Conservation (phyloP, 2,888 invertebrate genomes). For the Lomographa bimaculata region DNA sequence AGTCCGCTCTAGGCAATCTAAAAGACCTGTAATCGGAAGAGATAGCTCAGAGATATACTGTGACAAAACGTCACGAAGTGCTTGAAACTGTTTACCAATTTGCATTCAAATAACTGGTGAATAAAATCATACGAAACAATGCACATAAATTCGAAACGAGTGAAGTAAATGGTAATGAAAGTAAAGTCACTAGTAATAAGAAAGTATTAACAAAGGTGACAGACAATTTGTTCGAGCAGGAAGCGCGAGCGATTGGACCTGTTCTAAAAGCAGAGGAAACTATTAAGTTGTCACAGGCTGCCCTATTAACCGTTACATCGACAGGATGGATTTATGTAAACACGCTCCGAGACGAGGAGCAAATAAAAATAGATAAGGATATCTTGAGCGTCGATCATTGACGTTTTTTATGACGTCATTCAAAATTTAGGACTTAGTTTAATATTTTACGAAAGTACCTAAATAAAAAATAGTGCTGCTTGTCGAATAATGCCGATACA, state of each 20-base stretch:
- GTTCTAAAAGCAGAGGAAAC: slow-evolving; percentile 69
- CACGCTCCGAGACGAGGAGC: slow-evolving; percentile 30
- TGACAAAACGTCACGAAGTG: slow-evolving; percentile 35
- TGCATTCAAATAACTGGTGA: slow-evolving; percentile 9
- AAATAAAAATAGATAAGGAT: slow-evolving; percentile 53
- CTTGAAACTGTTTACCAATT: slow-evolving; percentile 20
- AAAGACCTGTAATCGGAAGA: slow-evolving; percentile 55
- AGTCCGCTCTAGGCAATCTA: slow-evolving; percentile 56
- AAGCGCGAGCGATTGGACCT: slow-evolving; percentile 45
- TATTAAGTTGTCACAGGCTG: slow-evolving; percentile 73
- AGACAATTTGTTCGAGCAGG: slow-evolving; percentile 43
- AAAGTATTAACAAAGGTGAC: slow-evolving; percentile 32
- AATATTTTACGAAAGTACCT: not conserved
- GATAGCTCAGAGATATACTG: slow-evolving; percentile 43
- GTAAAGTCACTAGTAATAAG: slow-evolving; percentile 13
- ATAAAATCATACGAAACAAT: not conserved
- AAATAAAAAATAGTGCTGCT: no score
- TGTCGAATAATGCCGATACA: no score
- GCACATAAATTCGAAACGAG: slow-evolving; percentile 2
- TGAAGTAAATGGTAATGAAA: slow-evolving; percentile 9
- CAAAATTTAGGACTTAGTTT: not conserved
- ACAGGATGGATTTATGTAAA: slow-evolving; percentile 67
- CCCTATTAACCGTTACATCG: slow-evolving; percentile 63
- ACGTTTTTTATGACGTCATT: slow-evolving; percentile 2
- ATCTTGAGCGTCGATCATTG: slow-evolving; percentile 8